These are phyloP conservation scores for Hippocampus kuda DNA, from an alignment of 2,797 vertebrate genomes.

Conservation along the genomic window DNA sequence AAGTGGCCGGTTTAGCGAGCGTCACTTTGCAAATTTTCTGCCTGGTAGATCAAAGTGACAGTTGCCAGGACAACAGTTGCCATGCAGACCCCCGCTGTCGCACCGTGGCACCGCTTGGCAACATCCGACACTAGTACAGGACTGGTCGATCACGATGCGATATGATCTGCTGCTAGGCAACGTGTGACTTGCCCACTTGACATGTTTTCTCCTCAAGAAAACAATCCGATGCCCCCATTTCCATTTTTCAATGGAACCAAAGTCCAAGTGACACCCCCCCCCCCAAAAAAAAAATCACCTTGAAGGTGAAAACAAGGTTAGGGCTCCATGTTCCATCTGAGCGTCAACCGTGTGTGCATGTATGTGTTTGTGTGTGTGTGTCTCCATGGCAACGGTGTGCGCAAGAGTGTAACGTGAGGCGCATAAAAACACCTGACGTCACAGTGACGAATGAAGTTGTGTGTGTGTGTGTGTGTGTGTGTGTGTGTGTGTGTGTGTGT, in stretches of 20 bases:
- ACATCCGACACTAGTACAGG: neutral
- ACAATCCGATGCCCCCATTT: slow-evolving; percentile 10
- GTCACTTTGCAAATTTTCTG: slow-evolving; percentile 61
- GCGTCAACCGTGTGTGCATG: slow-evolving; percentile 31
- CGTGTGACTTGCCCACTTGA: slow-evolving; percentile 59
- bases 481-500: neutral
- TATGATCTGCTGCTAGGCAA: slow-evolving; percentile 54
- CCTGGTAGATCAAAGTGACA: slow-evolving; percentile 17
- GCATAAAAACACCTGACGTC: slow-evolving; percentile 28
- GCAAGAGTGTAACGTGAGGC: slow-evolving; percentile 35
- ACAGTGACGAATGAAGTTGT: neutral
- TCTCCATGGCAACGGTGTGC: slow-evolving; percentile 50
- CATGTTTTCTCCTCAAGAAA: slow-evolving; percentile 7
- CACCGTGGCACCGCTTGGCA: neutral
- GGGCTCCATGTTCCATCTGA: slow-evolving; percentile 13
- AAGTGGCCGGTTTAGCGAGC: neutral
- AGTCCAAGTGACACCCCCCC: neutral
- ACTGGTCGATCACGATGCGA: neutral
- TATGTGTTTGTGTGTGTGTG: slow-evolving; percentile 31
- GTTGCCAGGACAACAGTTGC: slow-evolving; percentile 4
- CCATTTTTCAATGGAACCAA: neutral
- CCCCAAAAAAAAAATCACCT: slow-evolving; percentile 36
- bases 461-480: too few relatives aligned
- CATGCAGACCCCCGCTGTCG: neutral
- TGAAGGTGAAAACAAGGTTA: slow-evolving; percentile 52